Evolutionary conservation across 2,797 vertebrate species (phyloP).

Genomic region (Tachyglossus aculeatus): DNA sequence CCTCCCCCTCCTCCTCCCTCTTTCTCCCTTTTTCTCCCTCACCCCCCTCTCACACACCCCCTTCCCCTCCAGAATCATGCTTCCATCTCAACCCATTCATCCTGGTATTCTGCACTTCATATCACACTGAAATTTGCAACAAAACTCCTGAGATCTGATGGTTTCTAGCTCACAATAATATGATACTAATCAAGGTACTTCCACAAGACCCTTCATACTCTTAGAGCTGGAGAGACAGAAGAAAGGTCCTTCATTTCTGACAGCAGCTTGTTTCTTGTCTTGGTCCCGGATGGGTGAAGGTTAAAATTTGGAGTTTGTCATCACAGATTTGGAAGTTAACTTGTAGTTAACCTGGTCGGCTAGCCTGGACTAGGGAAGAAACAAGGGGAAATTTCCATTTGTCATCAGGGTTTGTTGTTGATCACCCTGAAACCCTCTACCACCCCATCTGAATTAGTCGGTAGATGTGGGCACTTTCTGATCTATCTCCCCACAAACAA

Average conservation of each 20-base stretch:
- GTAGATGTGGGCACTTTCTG: no score
- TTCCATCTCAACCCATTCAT: conserved; percentile 1
- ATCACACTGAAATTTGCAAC: neutral
- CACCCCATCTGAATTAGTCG: no score
- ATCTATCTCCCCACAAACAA: no score
- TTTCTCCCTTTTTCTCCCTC: no score
- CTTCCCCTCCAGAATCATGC: conserved; percentile 2
- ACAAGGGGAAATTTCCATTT: no score
- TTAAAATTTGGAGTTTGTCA: neutral
- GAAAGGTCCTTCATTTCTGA: neutral
- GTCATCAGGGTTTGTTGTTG: no score
- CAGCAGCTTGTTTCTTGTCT: neutral
- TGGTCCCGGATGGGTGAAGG: neutral
- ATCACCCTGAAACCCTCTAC: no score
- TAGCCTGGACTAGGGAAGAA: no score
- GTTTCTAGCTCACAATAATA: conserved; percentile 2
- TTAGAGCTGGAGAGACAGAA: neutral
- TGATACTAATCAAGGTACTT: neutral
- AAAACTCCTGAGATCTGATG: neutral
- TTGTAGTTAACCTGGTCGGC: no score
- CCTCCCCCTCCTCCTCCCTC: no score
- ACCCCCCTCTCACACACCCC: no score
- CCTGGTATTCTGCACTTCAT: neutral
- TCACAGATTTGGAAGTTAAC: no score
- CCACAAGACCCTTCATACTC: neutral